These are phyloP conservation scores for Drosophila saltans DNA, from an alignment of 1,140 invertebrate species.

Conservation along the genomic window DNA sequence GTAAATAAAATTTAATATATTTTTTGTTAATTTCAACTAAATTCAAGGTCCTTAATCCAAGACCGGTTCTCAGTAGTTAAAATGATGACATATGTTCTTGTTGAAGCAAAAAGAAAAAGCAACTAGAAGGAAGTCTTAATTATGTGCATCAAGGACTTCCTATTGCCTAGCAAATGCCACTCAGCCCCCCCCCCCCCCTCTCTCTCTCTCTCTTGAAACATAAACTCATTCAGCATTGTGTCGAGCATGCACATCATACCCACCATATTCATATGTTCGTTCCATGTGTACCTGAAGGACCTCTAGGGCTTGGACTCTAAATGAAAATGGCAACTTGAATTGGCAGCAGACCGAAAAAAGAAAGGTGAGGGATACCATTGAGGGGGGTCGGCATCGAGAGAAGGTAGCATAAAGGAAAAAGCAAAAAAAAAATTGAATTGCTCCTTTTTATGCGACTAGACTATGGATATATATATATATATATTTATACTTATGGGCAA, in stretches of 20 bases:
- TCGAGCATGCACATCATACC: constrained; percentile 21
- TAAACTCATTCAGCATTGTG: constrained; percentile 59
- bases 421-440: constrained; percentile 68
- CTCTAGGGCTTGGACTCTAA: constrained; percentile 45
- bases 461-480: constrained; percentile 5
- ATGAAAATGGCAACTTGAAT: constrained; percentile 68
- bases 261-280: constrained; percentile 19
- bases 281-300: constrained; percentile 48
- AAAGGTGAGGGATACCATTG: neutral
- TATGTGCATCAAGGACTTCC: constrained; percentile 53
- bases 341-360: constrained; percentile 65
- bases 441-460: constrained; percentile 72
- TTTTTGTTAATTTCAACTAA: too few species aligned
- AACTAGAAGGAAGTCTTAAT: constrained; percentile 54
- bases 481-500: neutral
- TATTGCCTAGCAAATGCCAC: neutral
- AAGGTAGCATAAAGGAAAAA: neutral
- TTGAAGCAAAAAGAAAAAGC: neutral
- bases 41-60: too few species aligned
- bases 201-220: constrained; percentile 41
- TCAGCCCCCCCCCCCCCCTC: constrained; percentile 1
- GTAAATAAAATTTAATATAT: too few species aligned
- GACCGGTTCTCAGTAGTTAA: constrained; percentile 7
- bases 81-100: constrained; percentile 15
- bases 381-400: neutral